Evolutionary conservation across 2,888 invertebrate species (phyloP).

Genomic region (Morpho deidamia): DNA sequence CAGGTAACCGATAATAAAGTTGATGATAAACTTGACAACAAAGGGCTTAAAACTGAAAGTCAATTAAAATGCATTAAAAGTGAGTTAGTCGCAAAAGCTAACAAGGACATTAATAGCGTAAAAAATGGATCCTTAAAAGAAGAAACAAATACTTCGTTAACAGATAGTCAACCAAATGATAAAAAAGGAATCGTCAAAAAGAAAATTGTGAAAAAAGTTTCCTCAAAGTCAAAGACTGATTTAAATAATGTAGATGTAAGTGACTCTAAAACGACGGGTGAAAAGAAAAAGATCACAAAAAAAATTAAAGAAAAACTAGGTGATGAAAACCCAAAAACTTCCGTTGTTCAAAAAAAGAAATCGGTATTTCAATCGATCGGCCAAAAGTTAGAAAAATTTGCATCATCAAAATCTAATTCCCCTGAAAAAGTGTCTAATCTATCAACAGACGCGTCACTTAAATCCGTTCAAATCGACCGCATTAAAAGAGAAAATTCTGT

Average conservation of each 20-base stretch:
- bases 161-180: slow-evolving; percentile 45
- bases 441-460: slow-evolving; percentile 43
- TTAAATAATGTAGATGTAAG: slow-evolving; percentile 41
- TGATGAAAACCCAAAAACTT: slow-evolving; percentile 48
- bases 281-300: slow-evolving; percentile 66
- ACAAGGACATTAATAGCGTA: slow-evolving; percentile 20
- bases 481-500: slow-evolving; percentile 83
- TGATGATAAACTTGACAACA: slow-evolving; percentile 33
- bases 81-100: slow-evolving; percentile 39
- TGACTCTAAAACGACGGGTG: slow-evolving; percentile 45
- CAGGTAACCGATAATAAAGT: slow-evolving; percentile 39
- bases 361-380: slow-evolving; percentile 86
- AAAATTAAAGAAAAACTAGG: slow-evolving; percentile 58
- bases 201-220: slow-evolving; percentile 66
- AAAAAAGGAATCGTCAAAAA: slow-evolving; percentile 67
- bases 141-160: slow-evolving; percentile 37
- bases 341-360: slow-evolving; percentile 76
- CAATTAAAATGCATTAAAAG: slow-evolving; percentile 37
- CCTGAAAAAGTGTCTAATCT: slow-evolving; percentile 63
- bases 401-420: slow-evolving; percentile 70
- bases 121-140: slow-evolving; percentile 46
- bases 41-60: slow-evolving; percentile 40
- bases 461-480: slow-evolving; percentile 69
- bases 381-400: slow-evolving; percentile 85
- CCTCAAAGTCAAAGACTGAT: slow-evolving; percentile 68